Evolutionary conservation across 2,797 vertebrate species (phyloP).

Genomic region (Eospalax fontanierii): DNA sequence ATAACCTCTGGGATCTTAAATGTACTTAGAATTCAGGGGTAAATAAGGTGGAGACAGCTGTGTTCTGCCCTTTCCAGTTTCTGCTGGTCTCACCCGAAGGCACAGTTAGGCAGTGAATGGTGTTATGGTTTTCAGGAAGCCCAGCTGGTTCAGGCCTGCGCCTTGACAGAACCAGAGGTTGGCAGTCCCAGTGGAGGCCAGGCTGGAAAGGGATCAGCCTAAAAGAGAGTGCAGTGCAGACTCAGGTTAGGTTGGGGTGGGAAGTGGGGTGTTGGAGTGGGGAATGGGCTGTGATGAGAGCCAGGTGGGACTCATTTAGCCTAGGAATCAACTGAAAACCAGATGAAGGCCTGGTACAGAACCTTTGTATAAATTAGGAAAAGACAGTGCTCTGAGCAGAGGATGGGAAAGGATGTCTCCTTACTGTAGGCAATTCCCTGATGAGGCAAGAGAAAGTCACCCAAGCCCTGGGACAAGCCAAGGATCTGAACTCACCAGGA

Average conservation of each 20-base stretch:
- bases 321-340: background rate
- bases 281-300: background rate
- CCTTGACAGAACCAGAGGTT: background rate
- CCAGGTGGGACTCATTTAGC: background rate
- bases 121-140: background rate
- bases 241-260: background rate
- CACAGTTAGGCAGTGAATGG: too few species aligned
- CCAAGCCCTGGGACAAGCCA: background rate
- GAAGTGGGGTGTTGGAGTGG: background rate
- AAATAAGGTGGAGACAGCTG: background rate
- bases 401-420: background rate
- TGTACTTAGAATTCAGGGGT: background rate
- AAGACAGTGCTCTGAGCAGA: background rate
- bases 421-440: background rate
- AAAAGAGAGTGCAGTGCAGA: rapidly evolving
- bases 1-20: background rate
- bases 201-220: background rate
- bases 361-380: background rate
- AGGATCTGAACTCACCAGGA: background rate
- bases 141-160: background rate
- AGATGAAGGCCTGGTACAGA: background rate
- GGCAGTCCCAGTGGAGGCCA: background rate
- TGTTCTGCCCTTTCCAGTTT: background rate
- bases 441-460: background rate
- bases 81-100: background rate